These are phyloP conservation scores for Esperia sulphurella DNA, from an alignment of 2,888 invertebrate species.

Conservation along the genomic window DNA sequence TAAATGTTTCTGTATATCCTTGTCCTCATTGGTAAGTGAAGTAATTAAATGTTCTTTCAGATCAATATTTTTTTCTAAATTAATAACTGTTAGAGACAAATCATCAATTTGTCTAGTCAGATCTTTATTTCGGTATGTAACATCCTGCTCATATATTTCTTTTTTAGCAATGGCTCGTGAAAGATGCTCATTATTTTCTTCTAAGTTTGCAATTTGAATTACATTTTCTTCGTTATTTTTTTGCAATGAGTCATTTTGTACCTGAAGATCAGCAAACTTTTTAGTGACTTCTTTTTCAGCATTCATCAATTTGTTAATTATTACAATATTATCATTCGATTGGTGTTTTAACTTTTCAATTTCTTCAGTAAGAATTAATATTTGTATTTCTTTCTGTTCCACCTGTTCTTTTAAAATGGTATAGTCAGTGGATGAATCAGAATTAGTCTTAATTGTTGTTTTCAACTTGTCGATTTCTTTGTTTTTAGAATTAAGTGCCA, in stretches of 20 bases:
- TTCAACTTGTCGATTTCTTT: slow-evolving; percentile 49
- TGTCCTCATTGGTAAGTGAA: slow-evolving; percentile 27
- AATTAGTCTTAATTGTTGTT: slow-evolving; percentile 19
- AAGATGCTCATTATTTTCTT: slow-evolving; percentile 30
- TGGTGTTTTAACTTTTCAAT: slow-evolving; percentile 28
- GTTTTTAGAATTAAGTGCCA: slow-evolving; percentile 38
- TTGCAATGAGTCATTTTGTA: slow-evolving; percentile 25
- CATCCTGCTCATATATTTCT: slow-evolving; percentile 18
- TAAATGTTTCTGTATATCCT: slow-evolving; percentile 31
- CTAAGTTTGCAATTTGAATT: slow-evolving; percentile 23
- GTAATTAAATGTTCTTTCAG: slow-evolving; percentile 33
- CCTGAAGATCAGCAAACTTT: slow-evolving; percentile 26
- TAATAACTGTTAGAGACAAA: slow-evolving; percentile 23
- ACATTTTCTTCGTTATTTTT: slow-evolving; percentile 24
- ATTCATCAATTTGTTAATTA: slow-evolving; percentile 33
- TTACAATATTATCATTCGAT: slow-evolving; percentile 28
- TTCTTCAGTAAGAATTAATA: slow-evolving; percentile 30
- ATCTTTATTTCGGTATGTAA: slow-evolving; percentile 24
- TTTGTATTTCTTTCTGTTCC: slow-evolving; percentile 32
- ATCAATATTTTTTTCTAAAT: slow-evolving; percentile 30
- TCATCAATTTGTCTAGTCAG: slow-evolving; percentile 25
- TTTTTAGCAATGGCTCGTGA: slow-evolving; percentile 19
- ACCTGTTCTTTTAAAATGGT: slow-evolving; percentile 25
- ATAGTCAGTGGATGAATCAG: slow-evolving; percentile 11
- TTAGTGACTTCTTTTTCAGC: slow-evolving; percentile 33